A percentile compares a stretch with the other conserved stretches of the same genome.
These are phyloP conservation scores for Todiramphus saurophagus DNA, from an alignment of 2,113 vertebrate genomes.

Conservation along the genomic window DNA sequence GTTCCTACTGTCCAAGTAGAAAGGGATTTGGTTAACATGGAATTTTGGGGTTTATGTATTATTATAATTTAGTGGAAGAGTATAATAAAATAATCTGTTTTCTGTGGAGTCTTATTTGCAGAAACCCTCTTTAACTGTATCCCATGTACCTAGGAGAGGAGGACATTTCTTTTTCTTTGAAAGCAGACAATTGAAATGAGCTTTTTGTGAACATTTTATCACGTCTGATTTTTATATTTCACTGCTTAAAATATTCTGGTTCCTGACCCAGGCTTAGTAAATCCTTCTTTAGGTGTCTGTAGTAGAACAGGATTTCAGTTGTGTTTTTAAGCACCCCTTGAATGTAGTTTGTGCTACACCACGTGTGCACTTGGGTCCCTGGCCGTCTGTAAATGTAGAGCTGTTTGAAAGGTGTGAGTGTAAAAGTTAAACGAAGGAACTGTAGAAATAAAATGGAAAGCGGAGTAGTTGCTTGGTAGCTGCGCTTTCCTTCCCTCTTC, in stretches of 20 bases:
- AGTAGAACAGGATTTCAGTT: neutral
- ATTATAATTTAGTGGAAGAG: neutral
- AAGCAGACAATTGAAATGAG: neutral
- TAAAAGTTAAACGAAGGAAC: neutral
- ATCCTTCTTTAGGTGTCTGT: neutral
- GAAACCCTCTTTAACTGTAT: neutral
- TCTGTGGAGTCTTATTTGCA: neutral
- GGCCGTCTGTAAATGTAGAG: neutral
- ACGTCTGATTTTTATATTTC: neutral
- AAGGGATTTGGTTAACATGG: neutral
- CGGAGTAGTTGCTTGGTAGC: neutral
- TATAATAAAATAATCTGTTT: neutral
- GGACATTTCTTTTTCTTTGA: neutral
- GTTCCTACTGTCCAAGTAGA: neutral
- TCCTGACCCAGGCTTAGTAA: neutral
- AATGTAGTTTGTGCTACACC: rapidly evolving
- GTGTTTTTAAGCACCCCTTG: neutral
- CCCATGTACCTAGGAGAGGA: neutral
- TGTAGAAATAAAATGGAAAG: neutral
- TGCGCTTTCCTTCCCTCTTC: neutral
- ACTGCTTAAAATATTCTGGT: neutral
- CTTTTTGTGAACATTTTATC: neutral
- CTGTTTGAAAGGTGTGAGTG: neutral
- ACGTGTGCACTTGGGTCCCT: rapidly evolving
- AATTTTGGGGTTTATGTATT: neutral